Conservation (phyloP, 1,140 invertebrate species). For the Steinernema feltiae region DNA sequence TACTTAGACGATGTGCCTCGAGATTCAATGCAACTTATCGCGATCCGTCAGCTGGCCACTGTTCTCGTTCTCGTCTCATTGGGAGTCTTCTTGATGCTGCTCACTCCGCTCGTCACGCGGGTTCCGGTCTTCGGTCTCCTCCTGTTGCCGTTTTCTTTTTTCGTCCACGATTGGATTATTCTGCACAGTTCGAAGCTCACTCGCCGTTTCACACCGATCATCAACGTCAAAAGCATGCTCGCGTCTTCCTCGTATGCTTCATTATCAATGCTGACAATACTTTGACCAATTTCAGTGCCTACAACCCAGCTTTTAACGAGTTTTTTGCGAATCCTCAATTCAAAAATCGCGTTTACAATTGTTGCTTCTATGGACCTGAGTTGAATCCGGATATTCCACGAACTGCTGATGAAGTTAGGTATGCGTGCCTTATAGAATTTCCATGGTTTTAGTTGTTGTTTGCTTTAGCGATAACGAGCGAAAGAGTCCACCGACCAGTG, state of each 20-base stretch:
- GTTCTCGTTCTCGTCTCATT: neutral
- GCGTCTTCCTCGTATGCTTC: neutral
- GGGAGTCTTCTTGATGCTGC: neutral
- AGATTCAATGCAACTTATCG: neutral
- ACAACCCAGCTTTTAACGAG: neutral
- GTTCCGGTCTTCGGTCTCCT: neutral
- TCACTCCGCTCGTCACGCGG: neutral
- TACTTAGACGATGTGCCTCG: neutral
- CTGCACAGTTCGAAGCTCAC: slow-evolving; percentile 1
- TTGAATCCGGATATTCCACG: neutral
- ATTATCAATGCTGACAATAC: neutral
- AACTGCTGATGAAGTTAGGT: neutral
- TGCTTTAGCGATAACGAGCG: neutral
- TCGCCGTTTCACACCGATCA: neutral
- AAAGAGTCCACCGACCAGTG: no score
- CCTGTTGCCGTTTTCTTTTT: neutral
- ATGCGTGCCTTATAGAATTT: neutral
- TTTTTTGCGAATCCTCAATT: neutral
- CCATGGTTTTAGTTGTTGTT: neutral
- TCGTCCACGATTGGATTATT: slow-evolving; percentile 3
- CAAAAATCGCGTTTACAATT: neutral
- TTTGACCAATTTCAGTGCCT: neutral
- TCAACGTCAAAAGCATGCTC: neutral
- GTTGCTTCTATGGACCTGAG: neutral
- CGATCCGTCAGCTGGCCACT: neutral